Base-by-base conservation (phyloP, 2,113 vertebrate species). In the Nesoenas mayeri region DNA sequence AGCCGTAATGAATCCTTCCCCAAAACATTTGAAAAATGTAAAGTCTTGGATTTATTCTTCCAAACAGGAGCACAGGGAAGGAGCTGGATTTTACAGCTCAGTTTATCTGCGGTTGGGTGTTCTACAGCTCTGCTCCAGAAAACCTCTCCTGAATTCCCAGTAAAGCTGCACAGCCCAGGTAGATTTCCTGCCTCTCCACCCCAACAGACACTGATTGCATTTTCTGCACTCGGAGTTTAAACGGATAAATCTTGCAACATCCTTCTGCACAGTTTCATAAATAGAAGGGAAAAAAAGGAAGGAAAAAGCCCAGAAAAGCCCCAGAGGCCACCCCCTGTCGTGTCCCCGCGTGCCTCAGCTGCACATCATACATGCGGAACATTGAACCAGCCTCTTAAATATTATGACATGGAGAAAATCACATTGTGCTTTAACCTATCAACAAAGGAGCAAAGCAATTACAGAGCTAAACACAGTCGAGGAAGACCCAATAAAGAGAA, bases 361-460 rank as follows among this genome's bases (percentile, higher is more conserved):
- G 97, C 96, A 95, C 88, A 36, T 96, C 93, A 91, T 72, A 95
- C 96, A 95, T 89, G 91, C 83, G 88, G 96, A 98, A 96, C 97
- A 96, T 51, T 95, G 97, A 98, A 96, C 97, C 65, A 2, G 91
- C 97, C 96, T 97, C 97, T 97, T 98, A 98, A 97, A 98, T 97
- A 97, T 98, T 98, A 97, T 97, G 97, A 98, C 98, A 98, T 73
- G 91, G 97, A 96, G 97, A 98, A 98, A 98, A 98, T 98, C 98
- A 98, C 97, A 96, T 92, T 97, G 97, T 98, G 98, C 97, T 98
- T 98, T 98, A 98, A 98, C 97, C 98, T 98, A 97, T 97, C 97
- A 98, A 97, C 97, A 98, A 98, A 98, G 98, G 98, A 98, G 98
- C 98, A 98, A 98, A 98, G 98, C 98, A 98, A 98, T 98, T 98